Evolutionary conservation across 2,888 invertebrate species (phyloP).

Genomic region (Mechanitis messenoides): DNA sequence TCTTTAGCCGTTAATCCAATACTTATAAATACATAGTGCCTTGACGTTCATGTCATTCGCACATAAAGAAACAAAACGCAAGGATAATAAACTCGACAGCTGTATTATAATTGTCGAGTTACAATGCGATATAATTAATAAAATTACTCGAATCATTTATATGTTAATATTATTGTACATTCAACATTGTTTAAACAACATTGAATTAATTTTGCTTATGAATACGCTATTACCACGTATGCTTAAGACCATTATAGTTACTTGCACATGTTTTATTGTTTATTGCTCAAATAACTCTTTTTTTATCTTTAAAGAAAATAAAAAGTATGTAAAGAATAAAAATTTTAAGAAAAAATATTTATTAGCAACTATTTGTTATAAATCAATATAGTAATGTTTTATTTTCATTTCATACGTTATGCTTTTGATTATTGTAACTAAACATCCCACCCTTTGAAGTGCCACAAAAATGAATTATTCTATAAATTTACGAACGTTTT

Average conservation of each 20-base stretch:
- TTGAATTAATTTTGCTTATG: constrained; percentile 1
- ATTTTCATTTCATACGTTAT: constrained; percentile 11
- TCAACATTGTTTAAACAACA: constrained; percentile 10
- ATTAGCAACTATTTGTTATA: neutral
- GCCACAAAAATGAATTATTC: constrained; percentile 22
- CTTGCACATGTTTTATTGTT: neutral
- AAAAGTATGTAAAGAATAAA: neutral
- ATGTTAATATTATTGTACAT: constrained; percentile 27
- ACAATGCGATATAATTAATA: constrained; percentile 26
- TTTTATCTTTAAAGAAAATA: neutral
- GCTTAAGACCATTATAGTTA: neutral
- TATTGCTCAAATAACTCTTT: neutral
- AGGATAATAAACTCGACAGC: constrained; percentile 10
- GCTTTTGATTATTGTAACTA: constrained; percentile 18
- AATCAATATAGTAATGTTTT: neutral
- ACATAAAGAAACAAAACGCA: constrained; percentile 1
- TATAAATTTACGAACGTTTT: constrained; percentile 42
- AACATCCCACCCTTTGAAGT: constrained; percentile 25
- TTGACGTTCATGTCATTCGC: neutral
- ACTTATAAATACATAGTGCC: neutral
- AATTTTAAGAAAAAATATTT: neutral
- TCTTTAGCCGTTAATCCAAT: too few species aligned
- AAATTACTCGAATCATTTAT: constrained; percentile 24
- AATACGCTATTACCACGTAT: neutral
- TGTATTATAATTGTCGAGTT: constrained; percentile 3